phyloP scores from a whole-genome alignment of 2,888 invertebrate genomes.

The Eurytoma adleriae region DNA sequence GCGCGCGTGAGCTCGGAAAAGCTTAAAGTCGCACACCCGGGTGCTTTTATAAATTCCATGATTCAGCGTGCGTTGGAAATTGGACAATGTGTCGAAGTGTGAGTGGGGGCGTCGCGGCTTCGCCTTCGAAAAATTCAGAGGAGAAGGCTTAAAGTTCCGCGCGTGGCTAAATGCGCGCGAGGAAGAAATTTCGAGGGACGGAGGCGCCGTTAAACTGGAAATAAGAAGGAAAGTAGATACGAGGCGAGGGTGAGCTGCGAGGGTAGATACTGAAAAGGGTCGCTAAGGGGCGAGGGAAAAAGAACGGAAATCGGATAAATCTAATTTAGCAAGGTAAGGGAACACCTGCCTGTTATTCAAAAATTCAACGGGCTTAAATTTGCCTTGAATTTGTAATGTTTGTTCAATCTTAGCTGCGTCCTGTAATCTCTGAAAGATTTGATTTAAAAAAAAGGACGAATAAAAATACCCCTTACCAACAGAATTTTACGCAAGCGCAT shows the following conservation, averaged over 20 bases:
- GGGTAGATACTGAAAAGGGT: slow-evolving; percentile 35
- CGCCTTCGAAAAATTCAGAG: slow-evolving; percentile 10
- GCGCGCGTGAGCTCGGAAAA: slow-evolving; percentile 9
- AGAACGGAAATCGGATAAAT: slow-evolving; percentile 25
- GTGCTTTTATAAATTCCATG: slow-evolving; percentile 59
- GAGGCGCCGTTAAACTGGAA: background rate
- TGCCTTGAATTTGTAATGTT: too few relatives aligned
- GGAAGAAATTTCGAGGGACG: background rate
- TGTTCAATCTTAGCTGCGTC: slow-evolving; percentile 28
- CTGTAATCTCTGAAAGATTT: slow-evolving; percentile 40
- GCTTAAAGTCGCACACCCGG: background rate
- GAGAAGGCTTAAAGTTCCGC: slow-evolving; percentile 14
- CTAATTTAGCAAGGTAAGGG: slow-evolving; percentile 37
- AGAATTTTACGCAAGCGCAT: slow-evolving; percentile 13
- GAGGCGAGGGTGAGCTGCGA: background rate
- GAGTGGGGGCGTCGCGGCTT: background rate
- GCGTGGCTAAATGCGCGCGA: slow-evolving; percentile 12
- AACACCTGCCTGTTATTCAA: slow-evolving; percentile 54
- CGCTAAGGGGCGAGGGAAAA: slow-evolving; percentile 41
- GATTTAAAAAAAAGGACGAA: slow-evolving; percentile 17
- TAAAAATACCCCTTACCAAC: slow-evolving; percentile 1
- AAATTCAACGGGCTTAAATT: slow-evolving; percentile 55
- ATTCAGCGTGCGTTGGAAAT: slow-evolving; percentile 51
- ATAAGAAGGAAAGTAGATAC: background rate
- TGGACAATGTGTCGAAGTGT: slow-evolving; percentile 19